phyloP scores from a whole-genome alignment of 2,113 vertebrate species.

The Podocnemis expansa region DNA sequence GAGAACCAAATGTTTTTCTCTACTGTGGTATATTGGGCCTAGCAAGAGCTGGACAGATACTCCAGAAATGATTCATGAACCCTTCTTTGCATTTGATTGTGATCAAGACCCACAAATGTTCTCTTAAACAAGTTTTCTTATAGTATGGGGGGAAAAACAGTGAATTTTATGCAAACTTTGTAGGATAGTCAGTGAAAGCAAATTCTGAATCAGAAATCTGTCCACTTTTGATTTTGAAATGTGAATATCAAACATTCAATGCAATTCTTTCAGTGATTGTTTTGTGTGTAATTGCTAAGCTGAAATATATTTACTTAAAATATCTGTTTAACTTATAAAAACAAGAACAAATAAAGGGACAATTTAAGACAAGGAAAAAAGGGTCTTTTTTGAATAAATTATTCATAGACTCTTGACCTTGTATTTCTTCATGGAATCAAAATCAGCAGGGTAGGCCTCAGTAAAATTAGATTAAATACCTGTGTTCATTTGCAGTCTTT shows the following conservation, averaged over 20 bases:
- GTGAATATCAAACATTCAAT: not conserved
- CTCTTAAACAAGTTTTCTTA: not conserved
- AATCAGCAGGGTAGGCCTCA: not conserved
- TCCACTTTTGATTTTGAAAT: not conserved
- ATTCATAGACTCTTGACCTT: not conserved
- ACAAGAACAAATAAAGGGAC: not conserved
- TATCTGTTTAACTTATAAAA: not conserved
- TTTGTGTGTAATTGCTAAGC: not conserved
- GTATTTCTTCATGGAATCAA: not conserved
- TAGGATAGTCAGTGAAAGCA: not conserved
- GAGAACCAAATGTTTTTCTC: not conserved
- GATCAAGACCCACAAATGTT: not conserved
- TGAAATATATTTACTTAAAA: not conserved
- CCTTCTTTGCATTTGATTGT: not conserved
- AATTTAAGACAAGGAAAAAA: not conserved
- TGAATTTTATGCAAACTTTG: not conserved
- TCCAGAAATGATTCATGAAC: not conserved
- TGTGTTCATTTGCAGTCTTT: not conserved
- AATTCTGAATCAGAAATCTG: not conserved
- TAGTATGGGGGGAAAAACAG: not conserved
- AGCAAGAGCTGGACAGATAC: not conserved
- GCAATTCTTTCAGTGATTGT: not conserved
- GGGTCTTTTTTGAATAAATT: not conserved
- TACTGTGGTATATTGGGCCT: not conserved
- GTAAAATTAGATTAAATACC: not conserved